Evolutionary conservation across 2,113 vertebrate species (phyloP).

Genomic region (Stictonetta naevosa): DNA sequence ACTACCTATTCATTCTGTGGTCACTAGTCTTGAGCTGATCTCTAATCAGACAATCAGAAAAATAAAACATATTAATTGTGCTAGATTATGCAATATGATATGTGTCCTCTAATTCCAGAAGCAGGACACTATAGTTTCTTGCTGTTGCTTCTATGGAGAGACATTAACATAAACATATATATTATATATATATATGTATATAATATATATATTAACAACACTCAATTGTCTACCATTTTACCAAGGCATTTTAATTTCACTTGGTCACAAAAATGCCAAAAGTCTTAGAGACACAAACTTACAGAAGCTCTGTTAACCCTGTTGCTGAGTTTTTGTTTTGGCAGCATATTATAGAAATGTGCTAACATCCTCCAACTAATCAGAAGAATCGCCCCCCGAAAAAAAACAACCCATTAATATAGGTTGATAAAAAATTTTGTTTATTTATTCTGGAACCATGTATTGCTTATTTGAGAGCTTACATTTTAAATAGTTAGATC

Average conservation of each 20-base stretch:
- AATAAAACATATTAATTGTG: background rate
- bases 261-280: background rate
- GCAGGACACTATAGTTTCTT: background rate
- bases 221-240: background rate
- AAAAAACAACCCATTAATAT: constrained; percentile 32
- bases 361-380: background rate
- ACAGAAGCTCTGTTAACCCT: background rate
- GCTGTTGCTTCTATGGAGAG: background rate
- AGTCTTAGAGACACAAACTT: background rate
- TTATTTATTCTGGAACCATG: constrained; percentile 69
- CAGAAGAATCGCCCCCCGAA: background rate
- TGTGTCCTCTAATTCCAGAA: background rate
- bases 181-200: background rate
- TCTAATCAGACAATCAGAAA: background rate
- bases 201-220: background rate
- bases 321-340: background rate
- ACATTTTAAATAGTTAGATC: constrained; percentile 39
- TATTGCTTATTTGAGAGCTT: background rate
- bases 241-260: background rate
- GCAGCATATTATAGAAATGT: background rate
- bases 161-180: background rate
- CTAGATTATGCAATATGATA: background rate
- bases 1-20: background rate
- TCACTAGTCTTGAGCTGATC: background rate
- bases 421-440: constrained; percentile 48